Evolutionary conservation across 2,888 invertebrate species (phyloP).

Genomic region (Leucophenga maculata): DNA sequence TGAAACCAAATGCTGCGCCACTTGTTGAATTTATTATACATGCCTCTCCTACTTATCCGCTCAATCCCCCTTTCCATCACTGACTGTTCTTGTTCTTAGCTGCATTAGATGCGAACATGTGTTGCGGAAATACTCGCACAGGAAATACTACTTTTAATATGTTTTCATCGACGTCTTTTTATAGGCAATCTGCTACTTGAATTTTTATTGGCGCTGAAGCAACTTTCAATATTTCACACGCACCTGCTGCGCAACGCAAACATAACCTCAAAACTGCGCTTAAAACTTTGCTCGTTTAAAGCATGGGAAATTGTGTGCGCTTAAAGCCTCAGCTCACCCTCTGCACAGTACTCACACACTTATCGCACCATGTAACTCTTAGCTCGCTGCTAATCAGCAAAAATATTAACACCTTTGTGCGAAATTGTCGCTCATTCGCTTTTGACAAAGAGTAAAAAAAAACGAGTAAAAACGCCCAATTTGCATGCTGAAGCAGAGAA

Average conservation of each 20-base stretch:
- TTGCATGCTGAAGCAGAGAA: not conserved
- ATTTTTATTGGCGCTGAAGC: not conserved
- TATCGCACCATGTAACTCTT: not conserved
- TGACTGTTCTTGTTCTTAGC: not conserved
- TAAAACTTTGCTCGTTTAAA: not conserved
- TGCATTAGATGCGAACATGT: constrained; percentile 47
- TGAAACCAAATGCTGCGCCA: constrained; percentile 66
- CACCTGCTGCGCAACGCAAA: not conserved
- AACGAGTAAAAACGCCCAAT: not conserved
- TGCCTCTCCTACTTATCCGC: not conserved
- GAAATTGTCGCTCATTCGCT: not conserved
- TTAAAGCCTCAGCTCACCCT: too few relatives aligned
- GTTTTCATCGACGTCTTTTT: not conserved
- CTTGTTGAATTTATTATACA: constrained; percentile 14
- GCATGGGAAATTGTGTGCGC: too few relatives aligned
- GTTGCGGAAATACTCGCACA: constrained; percentile 56
- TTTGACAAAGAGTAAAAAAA: not conserved
- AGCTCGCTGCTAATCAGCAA: not conserved
- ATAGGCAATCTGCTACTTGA: not conserved
- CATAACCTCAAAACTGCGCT: not conserved
- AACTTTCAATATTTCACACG: constrained; percentile 6
- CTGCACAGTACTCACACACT: not conserved
- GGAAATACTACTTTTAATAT: constrained; percentile 17
- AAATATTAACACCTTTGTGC: constrained; percentile 7
- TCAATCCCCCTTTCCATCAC: not conserved